Base-by-base conservation (phyloP, 2,888 invertebrate species). In the Sarcophaga caerulescens region DNA sequence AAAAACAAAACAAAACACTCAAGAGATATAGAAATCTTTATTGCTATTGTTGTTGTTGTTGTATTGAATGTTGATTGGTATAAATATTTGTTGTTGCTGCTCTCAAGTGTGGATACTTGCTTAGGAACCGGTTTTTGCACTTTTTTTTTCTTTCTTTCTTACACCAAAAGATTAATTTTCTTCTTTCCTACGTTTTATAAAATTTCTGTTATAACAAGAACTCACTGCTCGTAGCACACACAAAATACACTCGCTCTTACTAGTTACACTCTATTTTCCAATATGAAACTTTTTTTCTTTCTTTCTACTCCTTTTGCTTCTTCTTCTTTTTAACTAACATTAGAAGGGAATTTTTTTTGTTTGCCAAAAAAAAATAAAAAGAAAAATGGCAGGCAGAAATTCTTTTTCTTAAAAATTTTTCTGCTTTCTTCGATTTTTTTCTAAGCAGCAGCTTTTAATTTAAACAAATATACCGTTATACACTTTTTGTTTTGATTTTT, bases 81-180 rank as follows among this genome's bases (percentile, higher is more conserved):
- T 81, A 74, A 84, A 79, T 84, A 73, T 62, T 74, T 45, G 59
- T 52, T 62, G 77, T 62, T 78, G 80, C 78, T 81, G 74, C 62
- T 81, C 73, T 83, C 77, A 84, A 80, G 52, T 88, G 77, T 80
- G 79, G 77, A 71, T 85, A 82, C 81, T 78, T 80, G 87, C 83
- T 85, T 85, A 65, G 76, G 82, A 88, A 85, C 88, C 85, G 88
- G 85, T 88, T 88, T 82, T 87, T 85, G 68, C 82, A 84, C 85
- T 87, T 87, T 81, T 83, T 73, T 74, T 35, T 57, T 57, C 5
- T 6, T 57, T 57, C 4, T 57, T 60, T 11, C 11, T n/a, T n/a
- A 84, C 75, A 79, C 60, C 75, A 69, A 52, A 77, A 83, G 75
- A 84, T 86, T 86, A 70, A 81, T 86, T 86, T 85, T 65, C 35